Evolutionary conservation across 2,888 invertebrate genomes (phyloP), one percentile per base, ranked within the genome.

Genomic region (Loripinus fragilis): DNA sequence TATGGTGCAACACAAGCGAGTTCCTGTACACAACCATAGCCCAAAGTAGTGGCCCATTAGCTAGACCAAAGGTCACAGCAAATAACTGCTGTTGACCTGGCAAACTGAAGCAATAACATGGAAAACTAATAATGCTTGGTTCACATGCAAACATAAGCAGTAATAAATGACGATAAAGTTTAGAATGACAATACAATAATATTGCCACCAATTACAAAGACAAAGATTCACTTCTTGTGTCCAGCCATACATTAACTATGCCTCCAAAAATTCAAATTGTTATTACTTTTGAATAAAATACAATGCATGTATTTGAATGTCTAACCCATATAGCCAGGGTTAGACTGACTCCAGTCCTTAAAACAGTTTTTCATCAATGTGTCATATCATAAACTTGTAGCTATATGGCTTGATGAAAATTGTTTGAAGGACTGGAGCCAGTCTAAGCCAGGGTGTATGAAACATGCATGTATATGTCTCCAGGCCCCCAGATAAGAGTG

Each of bases 11-110:
- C 8, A 92, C 92, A 20, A 90, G 73, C 0, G 90, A 88, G 70
- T 91, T 90, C 45, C 89, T 78, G 79, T 88, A 91, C 3, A 89
- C 74, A 1, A 89, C 74, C 75, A 89, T 78, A 0, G 90, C 89
- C 86, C 88, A 89, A 12, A 90, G 64, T 50, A 92, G 74, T 0
- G 92, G 92, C 15, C 92, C 92, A 69, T 88, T 90, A 8, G 89
- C 83, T n/a, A 91, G 35, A 7, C 86, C 89, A 79, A 90, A 92
- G 42, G 89, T 77, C 8, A 92, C 86, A n/a, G 75, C 74, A 74
- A 91, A 91, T n/a, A 87, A 66, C 50, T 66, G 64, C 23, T 38
- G 76, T 33, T 64, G 76, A 71, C 69, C 70, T 5, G 87, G 83
- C 0, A 84, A 72, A 86, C 90, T 90, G 81, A 15, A 80, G 78